These are phyloP conservation scores for Aphaenogaster ashmeadi DNA, from an alignment of 1,140 invertebrate species.

Conservation along the genomic window DNA sequence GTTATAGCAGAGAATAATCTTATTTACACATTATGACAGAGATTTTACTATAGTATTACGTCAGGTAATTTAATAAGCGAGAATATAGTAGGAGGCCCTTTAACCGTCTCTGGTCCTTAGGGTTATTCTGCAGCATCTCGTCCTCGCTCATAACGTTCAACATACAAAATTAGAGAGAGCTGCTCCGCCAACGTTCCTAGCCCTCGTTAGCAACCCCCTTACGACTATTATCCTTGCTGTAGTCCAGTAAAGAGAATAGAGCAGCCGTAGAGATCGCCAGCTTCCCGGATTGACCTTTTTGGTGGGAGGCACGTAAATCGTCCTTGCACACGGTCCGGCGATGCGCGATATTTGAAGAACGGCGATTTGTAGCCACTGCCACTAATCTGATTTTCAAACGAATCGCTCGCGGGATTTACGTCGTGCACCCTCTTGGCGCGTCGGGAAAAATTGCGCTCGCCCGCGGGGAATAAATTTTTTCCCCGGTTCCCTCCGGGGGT, in stretches of 20 bases:
- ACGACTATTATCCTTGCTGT: constrained; percentile 7
- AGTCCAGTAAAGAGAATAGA: constrained; percentile 26
- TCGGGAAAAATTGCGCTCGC: constrained; percentile 18
- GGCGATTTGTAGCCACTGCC: not conserved
- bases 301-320: not conserved
- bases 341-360: not conserved
- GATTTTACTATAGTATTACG: not conserved
- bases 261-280: not conserved
- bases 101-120: constrained; percentile 20
- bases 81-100: not conserved
- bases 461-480: constrained; percentile 10
- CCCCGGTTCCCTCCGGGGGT: not conserved
- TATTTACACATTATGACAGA: not conserved
- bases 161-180: constrained; percentile 21
- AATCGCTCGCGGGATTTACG: constrained; percentile 14
- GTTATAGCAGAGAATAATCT: not conserved
- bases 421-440: not conserved
- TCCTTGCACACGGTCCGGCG: not conserved
- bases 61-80: constrained; percentile 25
- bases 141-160: constrained; percentile 1
- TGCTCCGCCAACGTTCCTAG: not conserved
- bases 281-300: constrained; percentile 4
- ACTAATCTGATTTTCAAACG: constrained; percentile 35
- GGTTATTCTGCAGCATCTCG: not conserved
- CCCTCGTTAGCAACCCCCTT: constrained; percentile 23